These are phyloP conservation scores for Cordilura impudica DNA, from an alignment of 2,888 invertebrate species.

Conservation along the genomic window DNA sequence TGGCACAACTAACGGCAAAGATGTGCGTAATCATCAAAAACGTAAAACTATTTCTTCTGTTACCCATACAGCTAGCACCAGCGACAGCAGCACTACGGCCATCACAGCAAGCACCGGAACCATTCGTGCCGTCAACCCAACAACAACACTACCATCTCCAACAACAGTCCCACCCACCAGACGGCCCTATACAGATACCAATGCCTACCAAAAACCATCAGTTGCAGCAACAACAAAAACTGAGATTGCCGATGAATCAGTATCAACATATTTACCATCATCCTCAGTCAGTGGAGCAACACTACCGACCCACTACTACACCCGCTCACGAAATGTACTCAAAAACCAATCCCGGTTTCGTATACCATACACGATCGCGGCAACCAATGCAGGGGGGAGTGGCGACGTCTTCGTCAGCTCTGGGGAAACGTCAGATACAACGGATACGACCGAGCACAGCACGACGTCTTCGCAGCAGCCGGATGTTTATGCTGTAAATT, in stretches of 20 bases:
- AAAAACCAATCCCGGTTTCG: conserved; percentile 55
- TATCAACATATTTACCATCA: conserved; percentile 21
- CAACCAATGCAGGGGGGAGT: conserved; percentile 24
- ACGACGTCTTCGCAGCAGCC: conserved; percentile 49
- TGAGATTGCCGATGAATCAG: conserved; percentile 20
- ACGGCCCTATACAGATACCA: conserved; percentile 65
- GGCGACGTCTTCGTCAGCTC: no score
- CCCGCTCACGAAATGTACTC: conserved; percentile 50
- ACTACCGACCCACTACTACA: conserved; percentile 53
- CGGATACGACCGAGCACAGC: conserved; percentile 21
- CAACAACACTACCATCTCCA: conserved; percentile 52
- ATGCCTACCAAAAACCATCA: conserved; percentile 68
- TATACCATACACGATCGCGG: conserved; percentile 49
- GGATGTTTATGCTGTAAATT: conserved; percentile 84
- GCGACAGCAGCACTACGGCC: conserved; percentile 55
- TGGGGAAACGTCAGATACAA: conserved; percentile 56
- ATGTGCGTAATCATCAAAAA: conserved; percentile 71
- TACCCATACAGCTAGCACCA: conserved; percentile 68
- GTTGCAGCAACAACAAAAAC: conserved; percentile 52
- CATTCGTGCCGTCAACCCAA: conserved; percentile 48
- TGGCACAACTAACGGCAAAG: conserved; percentile 66
- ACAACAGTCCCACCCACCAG: conserved; percentile 23
- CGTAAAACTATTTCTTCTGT: conserved; percentile 76
- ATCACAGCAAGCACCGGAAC: conserved; percentile 59
- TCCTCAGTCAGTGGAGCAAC: conserved; percentile 31